Conservation (phyloP, 1,140 invertebrate species). For the Littorina saxatilis region DNA sequence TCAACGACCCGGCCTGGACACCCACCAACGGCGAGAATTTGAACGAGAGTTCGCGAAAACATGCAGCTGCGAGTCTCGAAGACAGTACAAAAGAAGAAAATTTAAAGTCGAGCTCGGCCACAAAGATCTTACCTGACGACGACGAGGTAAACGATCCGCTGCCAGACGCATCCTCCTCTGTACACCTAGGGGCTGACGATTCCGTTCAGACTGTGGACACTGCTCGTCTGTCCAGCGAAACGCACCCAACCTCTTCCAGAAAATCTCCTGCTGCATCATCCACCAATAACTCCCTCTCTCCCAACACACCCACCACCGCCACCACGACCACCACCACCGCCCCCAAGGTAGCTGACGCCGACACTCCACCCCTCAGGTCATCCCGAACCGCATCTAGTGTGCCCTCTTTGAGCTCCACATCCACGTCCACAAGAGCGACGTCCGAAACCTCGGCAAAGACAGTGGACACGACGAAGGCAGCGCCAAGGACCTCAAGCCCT, state of each 20-base stretch:
- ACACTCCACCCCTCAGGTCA: background rate
- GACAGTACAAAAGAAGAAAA: background rate
- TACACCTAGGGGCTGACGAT: background rate
- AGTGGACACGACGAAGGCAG: background rate
- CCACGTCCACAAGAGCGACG: background rate
- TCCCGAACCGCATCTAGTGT: background rate
- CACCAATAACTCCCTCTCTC: background rate
- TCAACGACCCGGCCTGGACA: background rate
- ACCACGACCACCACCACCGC: background rate
- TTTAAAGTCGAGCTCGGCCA: background rate
- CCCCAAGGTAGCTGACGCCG: too few relatives aligned
- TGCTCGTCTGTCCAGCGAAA: background rate
- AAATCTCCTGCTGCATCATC: background rate
- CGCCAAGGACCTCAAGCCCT: background rate
- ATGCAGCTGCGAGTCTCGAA: background rate
- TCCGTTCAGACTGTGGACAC: background rate
- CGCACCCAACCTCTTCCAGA: background rate
- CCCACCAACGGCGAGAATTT: background rate
- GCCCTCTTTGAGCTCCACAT: background rate
- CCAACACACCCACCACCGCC: background rate
- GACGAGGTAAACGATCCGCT: background rate
- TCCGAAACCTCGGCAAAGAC: background rate
- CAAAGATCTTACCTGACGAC: background rate
- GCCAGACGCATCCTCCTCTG: too few relatives aligned
- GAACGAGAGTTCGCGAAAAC: constrained; percentile 7